phyloP scores from a whole-genome alignment of 2,113 vertebrate genomes.

The Prionailurus viverrinus region DNA sequence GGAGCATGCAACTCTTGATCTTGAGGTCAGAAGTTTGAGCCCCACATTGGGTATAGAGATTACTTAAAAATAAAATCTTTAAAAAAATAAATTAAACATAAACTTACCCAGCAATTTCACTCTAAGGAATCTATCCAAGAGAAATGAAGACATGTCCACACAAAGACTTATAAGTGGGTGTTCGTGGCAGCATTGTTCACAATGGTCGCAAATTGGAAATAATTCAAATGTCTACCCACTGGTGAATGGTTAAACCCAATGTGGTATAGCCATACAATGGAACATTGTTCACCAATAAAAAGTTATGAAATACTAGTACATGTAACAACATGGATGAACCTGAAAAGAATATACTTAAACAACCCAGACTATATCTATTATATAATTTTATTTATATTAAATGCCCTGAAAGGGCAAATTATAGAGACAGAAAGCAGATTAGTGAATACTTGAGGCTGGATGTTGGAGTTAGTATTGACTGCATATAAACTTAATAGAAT shows the following conservation, averaged over 20 bases:
- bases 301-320: not conserved
- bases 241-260: not conserved
- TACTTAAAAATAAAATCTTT: not conserved
- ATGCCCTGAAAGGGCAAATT: not conserved
- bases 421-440: not conserved
- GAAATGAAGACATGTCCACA: conserved; percentile 11
- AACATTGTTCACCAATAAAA: not conserved
- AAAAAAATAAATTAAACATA: not conserved
- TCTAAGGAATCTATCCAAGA: not conserved
- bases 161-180: not conserved
- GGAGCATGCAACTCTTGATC: not conserved
- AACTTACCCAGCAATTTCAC: not conserved
- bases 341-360: not conserved
- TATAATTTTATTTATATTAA: not conserved
- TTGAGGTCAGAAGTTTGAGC: not conserved
- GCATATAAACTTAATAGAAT: not conserved
- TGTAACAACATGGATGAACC: not conserved
- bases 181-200: not conserved
- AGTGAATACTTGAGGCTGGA: not conserved
- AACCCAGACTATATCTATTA: not conserved
- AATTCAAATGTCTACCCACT: not conserved
- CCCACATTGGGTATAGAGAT: not conserved
- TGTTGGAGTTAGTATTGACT: not conserved
- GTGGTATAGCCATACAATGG: not conserved
- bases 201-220: not conserved